Conservation (phyloP, 2,888 invertebrate species). For the Eupithecia subfuscata region DNA sequence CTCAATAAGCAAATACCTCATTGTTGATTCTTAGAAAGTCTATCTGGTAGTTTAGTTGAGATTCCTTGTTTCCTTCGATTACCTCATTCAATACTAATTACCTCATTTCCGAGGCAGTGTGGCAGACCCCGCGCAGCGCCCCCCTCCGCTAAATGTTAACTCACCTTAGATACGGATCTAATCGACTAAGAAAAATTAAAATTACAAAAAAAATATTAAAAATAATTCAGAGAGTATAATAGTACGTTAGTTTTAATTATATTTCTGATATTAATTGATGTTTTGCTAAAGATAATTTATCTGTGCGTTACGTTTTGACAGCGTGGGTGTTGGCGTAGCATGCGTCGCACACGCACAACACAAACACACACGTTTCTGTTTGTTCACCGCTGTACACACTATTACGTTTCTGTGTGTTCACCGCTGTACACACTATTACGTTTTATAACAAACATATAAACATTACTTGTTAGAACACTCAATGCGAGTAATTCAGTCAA, state of each 20-base stretch:
- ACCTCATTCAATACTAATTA: constrained; percentile 9
- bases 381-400: constrained; percentile 51
- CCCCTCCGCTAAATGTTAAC: constrained; percentile 62
- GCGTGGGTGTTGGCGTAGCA: constrained; percentile 58
- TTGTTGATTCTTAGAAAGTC: constrained; percentile 34
- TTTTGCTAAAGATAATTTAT: constrained; percentile 82
- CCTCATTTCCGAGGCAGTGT: constrained; percentile 39
- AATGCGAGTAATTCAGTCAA: not conserved
- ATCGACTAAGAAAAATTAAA: constrained; percentile 70
- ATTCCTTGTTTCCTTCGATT: constrained; percentile 20
- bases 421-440: constrained; percentile 54
- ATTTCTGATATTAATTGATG: constrained; percentile 83
- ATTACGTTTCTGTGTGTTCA: constrained; percentile 40
- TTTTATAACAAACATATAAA: constrained; percentile 53
- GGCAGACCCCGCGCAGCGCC: constrained; percentile 56
- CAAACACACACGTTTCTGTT: constrained; percentile 30
- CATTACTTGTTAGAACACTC: not conserved
- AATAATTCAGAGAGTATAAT: constrained; percentile 73
- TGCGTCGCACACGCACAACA: constrained; percentile 49
- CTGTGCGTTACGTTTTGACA: constrained; percentile 73
- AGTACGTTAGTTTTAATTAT: constrained; percentile 83
- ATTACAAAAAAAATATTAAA: constrained; percentile 53
- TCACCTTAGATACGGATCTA: constrained; percentile 72
- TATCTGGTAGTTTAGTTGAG: constrained; percentile 24
- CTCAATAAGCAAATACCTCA: constrained; percentile 22